Base-by-base conservation (phyloP, 2,113 vertebrate species). In the Lates calcarifer region DNA sequence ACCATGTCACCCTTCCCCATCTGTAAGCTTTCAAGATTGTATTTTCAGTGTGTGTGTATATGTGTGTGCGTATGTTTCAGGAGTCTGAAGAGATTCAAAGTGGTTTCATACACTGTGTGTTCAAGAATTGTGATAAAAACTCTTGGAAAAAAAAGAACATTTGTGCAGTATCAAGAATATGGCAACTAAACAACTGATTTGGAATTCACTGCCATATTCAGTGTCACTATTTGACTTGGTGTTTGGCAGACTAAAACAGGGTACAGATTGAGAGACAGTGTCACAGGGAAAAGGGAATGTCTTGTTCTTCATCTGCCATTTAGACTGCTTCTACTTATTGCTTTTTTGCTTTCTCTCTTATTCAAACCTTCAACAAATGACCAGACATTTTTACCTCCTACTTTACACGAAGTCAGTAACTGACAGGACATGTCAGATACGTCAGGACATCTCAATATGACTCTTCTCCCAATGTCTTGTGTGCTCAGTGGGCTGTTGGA, bases 1-100 rank as follows among this genome's bases (percentile, higher is more conserved):
- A 83, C 94, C 88, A 70, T 92, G 94, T 94, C 95, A 93, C 86
- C 92, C 83, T 87, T 91, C 87, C 92, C 95, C 94, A 94, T 95
- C 95, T 95, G 95, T 80, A 95, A 79, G 90, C 90, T 84, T 90
- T 94, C 90, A 88, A 77, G 24, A n/a, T 29, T 80, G 74, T 10
- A 57, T 45, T 65, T 68, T 58, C 13, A 18, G 66, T 8, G 33
- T 11, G 57, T 61, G 41, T 18, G 51, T 14, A 18, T 60, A 39
- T 11, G 33, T 11, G 57, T 61, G 41, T n/a, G 51, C 18, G 29
- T 60, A 39, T 6, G 72, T 83, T 76, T 84, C 55, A 20, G 26
- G 31, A 26, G 63, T 72, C 71, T 65, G 60, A 79, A 87, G 79
- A 74, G 20, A 56, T 79, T 81, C 71, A 71, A 58, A 86, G 43